Conservation (phyloP, 2,888 invertebrate species). For the Ypsolopha sequella region DNA sequence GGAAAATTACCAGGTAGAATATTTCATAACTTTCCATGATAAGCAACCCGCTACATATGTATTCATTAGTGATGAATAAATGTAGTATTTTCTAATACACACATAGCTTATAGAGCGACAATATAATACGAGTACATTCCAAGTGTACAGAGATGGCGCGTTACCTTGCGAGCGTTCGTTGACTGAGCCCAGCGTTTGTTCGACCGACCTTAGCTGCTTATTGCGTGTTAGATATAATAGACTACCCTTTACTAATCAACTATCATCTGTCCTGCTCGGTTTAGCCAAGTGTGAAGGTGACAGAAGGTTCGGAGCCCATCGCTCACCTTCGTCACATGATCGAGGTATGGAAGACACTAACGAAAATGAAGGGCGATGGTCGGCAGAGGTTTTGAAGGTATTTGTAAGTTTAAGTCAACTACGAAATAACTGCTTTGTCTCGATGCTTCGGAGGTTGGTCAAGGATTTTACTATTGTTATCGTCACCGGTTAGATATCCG, state of each 20-base stretch:
- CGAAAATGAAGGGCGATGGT: constrained; percentile 65
- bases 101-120: too few species aligned
- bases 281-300: constrained; percentile 37
- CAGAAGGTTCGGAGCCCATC: constrained; percentile 26
- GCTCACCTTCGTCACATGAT: constrained; percentile 56
- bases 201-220: constrained; percentile 54
- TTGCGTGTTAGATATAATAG: constrained; percentile 34
- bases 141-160: constrained; percentile 14
- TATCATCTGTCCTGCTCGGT: constrained; percentile 47
- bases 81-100: too few species aligned
- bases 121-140: too few species aligned
- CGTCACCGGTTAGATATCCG: too few species aligned
- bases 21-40: too few species aligned
- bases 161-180: constrained; percentile 68
- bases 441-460: constrained; percentile 21
- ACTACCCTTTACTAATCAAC: constrained; percentile 42
- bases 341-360: constrained; percentile 58
- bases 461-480: constrained; percentile 13
- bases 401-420: constrained; percentile 27
- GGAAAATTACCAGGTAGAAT: too few species aligned
- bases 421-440: constrained; percentile 47
- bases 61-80: too few species aligned
- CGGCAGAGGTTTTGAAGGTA: constrained; percentile 55
- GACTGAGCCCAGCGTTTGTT: constrained; percentile 43
- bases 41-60: too few species aligned